Conservation (phyloP, 2,113 vertebrate species). For the Chionis minor region DNA sequence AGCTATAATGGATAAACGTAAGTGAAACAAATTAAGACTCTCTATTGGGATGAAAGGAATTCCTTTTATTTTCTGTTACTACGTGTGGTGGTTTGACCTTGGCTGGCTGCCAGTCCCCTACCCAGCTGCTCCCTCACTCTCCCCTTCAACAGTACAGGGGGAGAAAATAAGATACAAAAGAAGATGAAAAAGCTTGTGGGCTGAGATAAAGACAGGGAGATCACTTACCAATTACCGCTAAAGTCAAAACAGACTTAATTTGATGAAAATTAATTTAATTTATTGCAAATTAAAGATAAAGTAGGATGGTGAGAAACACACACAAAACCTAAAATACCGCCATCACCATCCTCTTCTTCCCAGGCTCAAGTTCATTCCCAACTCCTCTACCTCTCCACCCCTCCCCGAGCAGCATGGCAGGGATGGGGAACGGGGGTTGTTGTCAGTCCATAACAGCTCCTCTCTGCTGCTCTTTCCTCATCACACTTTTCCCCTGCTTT, state of each 20-base stretch:
- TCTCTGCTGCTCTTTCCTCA: background rate
- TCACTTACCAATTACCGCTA: background rate
- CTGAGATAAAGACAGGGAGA: background rate
- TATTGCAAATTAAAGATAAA: background rate
- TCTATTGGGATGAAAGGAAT: background rate
- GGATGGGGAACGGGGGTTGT: background rate
- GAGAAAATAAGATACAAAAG: background rate
- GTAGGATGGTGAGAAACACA: background rate
- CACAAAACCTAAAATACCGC: background rate
- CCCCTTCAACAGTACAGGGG: fast-evolving
- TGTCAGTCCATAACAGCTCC: background rate
- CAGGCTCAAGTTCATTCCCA: background rate
- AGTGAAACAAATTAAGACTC: background rate
- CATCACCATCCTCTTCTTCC: background rate
- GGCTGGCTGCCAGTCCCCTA: background rate
- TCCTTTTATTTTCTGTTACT: background rate
- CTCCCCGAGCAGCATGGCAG: fast-evolving
- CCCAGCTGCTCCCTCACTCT: background rate
- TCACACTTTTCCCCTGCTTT: background rate
- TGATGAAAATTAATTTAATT: background rate
- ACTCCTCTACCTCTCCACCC: background rate
- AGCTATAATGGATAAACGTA: background rate
- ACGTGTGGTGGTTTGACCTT: background rate
- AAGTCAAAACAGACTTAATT: background rate
- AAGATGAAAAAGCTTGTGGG: background rate